A percentile compares a stretch with the other conserved stretches of the same genome.
These are phyloP conservation scores for Platerodrilus igneus DNA, from an alignment of 2,888 invertebrate species.

Conservation along the genomic window DNA sequence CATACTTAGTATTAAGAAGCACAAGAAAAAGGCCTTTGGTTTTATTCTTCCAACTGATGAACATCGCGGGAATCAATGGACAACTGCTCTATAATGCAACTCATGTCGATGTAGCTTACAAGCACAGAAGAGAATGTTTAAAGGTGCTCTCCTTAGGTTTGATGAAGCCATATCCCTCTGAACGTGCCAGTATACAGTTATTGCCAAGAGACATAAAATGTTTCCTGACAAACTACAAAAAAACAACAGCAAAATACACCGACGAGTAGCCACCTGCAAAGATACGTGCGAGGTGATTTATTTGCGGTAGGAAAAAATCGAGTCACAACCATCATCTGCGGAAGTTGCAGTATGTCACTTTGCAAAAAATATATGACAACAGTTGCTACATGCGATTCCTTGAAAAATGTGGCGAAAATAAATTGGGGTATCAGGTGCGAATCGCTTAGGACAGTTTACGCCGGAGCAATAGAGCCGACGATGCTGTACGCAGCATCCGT, in stretches of 20 bases:
- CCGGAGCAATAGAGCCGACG: too few species aligned
- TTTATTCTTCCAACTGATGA: constrained; percentile 28
- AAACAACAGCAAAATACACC: not conserved
- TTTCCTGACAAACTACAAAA: constrained; percentile 1
- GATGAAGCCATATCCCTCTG: constrained; percentile 5
- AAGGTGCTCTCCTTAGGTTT: constrained; percentile 3
- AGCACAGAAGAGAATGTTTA: constrained; percentile 5
- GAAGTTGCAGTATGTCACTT: constrained; percentile 1
- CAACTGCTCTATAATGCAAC: constrained; percentile 10
- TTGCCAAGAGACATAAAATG: constrained; percentile 4
- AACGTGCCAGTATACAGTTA: constrained; percentile 1
- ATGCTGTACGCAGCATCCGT: too few species aligned
- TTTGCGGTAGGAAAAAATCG: constrained; percentile 7
- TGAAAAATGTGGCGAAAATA: too few species aligned
- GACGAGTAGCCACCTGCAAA: constrained; percentile 2
- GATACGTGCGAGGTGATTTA: constrained; percentile 1
- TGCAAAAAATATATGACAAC: constrained; percentile 8
- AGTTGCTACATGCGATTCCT: too few species aligned
- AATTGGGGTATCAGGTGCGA: too few species aligned
- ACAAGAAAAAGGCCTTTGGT: constrained; percentile 30
- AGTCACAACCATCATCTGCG: constrained; percentile 6
- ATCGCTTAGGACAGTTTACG: too few species aligned
- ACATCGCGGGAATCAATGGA: constrained; percentile 30
- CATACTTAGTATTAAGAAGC: constrained; percentile 27
- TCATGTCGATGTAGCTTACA: not conserved